Base-by-base conservation (phyloP, 2,888 invertebrate genomes). In the Chrysotoxum bicinctum region DNA sequence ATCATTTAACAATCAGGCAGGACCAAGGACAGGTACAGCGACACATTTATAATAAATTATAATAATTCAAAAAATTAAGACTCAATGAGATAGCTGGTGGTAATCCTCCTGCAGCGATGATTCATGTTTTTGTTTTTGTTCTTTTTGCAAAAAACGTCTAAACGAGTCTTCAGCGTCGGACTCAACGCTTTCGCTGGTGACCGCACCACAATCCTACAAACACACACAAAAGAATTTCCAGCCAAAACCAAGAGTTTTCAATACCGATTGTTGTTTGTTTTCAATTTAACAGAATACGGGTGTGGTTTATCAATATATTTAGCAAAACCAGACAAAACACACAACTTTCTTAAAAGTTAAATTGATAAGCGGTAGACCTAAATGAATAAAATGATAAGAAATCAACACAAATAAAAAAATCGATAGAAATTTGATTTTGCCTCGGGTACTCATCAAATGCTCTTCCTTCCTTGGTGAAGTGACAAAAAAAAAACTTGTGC, bases 251-350 rank as follows among this genome's bases (percentile, higher is more conserved):
- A 62, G 14, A 48, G 12, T 74, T 69, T 54, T 21, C 35, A 77
- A 54, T 50, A 16, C 58, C 45, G 68, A 69, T 32, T 79, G 74
- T 64, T 84, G 70, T 70, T 84, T 74, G 64, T 83, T 74, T 78
- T 75, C 21, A 26, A 74, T 40, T 50, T 62, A 48, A 73, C 54
- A 79, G 70, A 45, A 45, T 84, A 43, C 83, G 83, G 83, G 83
- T 64, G 83, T 84, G 83, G 83, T 79, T 81, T 45, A 74, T 69
- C 48, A 74, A 52, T 45, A 37, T 35, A 35, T 21, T 21, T 8
- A 56, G 14, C 19, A 52, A 26, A 32, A 54, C 0, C 8, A 8
- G 10, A 48, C 32, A 23, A 40, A 50, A 50, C 4, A 23, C 16
- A 37, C 30, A 21, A 60, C 3, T 14, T 50, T 43, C 60, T n/a